Percentiles rank a stretch among this genome's conserved stretches.
phyloP scores from a whole-genome alignment of 2,113 vertebrate genomes.

The Lonchura striata region DNA sequence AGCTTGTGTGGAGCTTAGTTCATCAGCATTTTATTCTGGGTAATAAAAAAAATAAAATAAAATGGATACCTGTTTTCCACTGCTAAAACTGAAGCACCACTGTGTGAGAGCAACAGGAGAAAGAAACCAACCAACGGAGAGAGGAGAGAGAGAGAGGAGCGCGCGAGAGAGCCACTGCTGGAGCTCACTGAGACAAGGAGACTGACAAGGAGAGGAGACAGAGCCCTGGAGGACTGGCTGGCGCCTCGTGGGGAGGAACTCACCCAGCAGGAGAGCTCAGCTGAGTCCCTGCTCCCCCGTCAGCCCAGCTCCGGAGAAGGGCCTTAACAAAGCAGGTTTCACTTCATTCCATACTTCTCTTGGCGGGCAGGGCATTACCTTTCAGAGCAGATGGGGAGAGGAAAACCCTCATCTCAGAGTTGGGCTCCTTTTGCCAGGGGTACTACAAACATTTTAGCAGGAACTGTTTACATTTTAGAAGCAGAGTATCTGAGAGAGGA shows the following conservation, averaged over 20 bases:
- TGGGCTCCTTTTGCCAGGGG: conserved; percentile 71
- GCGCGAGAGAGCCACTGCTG: conserved; percentile 79
- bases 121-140: conserved; percentile 78
- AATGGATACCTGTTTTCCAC: conserved; percentile 99
- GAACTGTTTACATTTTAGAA: conserved; percentile 52
- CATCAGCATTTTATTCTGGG: conserved; percentile 96
- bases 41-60: conserved; percentile 95
- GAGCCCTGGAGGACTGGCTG: conserved; percentile 70
- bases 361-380: conserved; percentile 64
- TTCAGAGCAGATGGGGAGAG: conserved; percentile 77
- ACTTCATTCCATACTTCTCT: conserved; percentile 78
- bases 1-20: conserved; percentile 91
- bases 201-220: conserved; percentile 72
- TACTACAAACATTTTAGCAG: conserved; percentile 56
- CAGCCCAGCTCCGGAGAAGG: conserved; percentile 68
- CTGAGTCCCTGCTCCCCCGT: conserved; percentile 79
- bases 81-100: conserved; percentile 98
- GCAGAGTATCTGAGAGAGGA: conserved; percentile 25
- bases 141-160: conserved; percentile 58
- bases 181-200: conserved; percentile 78
- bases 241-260: conserved; percentile 72
- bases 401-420: conserved; percentile 85
- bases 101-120: conserved; percentile 94
- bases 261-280: conserved; percentile 65
- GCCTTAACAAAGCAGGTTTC: conserved; percentile 72